Percentiles rank a stretch among this genome's conserved stretches.
These are phyloP conservation scores for Pyrrhia umbra DNA, from an alignment of 2,888 invertebrate species.

Conservation along the genomic window DNA sequence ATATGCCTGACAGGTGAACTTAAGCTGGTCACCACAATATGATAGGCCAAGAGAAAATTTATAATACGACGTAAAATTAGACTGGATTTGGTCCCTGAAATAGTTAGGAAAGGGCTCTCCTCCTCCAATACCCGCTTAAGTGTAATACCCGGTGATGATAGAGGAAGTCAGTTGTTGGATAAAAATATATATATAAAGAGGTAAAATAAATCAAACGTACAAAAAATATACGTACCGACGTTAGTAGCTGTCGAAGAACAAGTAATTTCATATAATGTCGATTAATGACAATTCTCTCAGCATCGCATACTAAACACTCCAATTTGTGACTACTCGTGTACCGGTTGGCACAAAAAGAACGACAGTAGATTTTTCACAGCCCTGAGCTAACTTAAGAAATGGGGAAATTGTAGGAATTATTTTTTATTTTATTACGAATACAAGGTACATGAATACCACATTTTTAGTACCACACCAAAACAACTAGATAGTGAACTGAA, in stretches of 20 bases:
- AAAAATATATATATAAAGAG: too few species aligned
- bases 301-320: slow-evolving; percentile 32
- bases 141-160: too few species aligned
- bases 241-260: not conserved
- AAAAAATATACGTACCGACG: not conserved
- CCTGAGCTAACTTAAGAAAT: not conserved
- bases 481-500: too few species aligned
- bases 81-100: too few species aligned
- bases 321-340: slow-evolving; percentile 26
- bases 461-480: too few species aligned
- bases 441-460: not conserved
- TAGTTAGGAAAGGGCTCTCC: too few species aligned
- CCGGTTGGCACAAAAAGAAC: slow-evolving; percentile 14
- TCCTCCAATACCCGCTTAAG: too few species aligned
- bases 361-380: slow-evolving; percentile 21
- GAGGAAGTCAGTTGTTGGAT: too few species aligned
- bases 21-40: too few species aligned
- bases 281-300: slow-evolving; percentile 29
- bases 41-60: too few species aligned
- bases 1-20: too few species aligned
- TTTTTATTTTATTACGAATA: not conserved
- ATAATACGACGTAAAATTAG: too few species aligned
- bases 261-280: slow-evolving; percentile 15
- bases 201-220: not conserved
- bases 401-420: not conserved